Conservation (phyloP, 2,113 vertebrate genomes). For the Cyphomyrus discorhynchus region DNA sequence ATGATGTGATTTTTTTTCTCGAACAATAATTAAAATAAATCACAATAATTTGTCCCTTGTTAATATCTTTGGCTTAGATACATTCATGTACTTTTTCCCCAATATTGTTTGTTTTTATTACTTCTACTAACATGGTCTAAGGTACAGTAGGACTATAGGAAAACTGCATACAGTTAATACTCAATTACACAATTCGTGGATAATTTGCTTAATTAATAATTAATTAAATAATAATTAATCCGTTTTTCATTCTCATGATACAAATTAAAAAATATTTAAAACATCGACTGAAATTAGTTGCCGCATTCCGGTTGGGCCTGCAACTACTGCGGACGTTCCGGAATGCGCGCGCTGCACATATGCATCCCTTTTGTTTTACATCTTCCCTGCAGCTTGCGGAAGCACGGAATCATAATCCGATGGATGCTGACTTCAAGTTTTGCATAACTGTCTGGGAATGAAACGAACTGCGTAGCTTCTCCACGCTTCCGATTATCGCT, state of each 20-base stretch:
- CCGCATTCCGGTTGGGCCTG: slow-evolving; percentile 27
- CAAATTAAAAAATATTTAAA: background rate
- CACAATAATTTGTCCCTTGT: background rate
- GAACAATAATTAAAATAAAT: background rate
- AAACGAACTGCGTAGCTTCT: slow-evolving; percentile 22
- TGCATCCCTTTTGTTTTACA: slow-evolving; percentile 32
- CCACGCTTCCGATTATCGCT: background rate
- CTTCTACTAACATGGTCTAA: background rate
- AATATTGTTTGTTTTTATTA: background rate
- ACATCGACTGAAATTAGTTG: background rate
- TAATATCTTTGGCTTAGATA: background rate
- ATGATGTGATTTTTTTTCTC: background rate
- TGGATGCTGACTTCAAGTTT: slow-evolving; percentile 42
- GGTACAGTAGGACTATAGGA: background rate
- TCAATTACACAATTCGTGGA: background rate
- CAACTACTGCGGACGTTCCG: slow-evolving; percentile 29
- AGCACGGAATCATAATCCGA: slow-evolving; percentile 20
- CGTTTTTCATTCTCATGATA: slow-evolving; percentile 24
- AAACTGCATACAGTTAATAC: background rate
- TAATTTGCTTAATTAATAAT: background rate
- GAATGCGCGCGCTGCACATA: slow-evolving; percentile 22
- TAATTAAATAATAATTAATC: too few relatives aligned
- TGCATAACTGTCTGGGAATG: slow-evolving; percentile 29
- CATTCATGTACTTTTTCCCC: background rate
- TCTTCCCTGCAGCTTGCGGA: slow-evolving; percentile 23